Base-by-base conservation (phyloP, 1,140 invertebrate species). In the Heliconius congener region DNA sequence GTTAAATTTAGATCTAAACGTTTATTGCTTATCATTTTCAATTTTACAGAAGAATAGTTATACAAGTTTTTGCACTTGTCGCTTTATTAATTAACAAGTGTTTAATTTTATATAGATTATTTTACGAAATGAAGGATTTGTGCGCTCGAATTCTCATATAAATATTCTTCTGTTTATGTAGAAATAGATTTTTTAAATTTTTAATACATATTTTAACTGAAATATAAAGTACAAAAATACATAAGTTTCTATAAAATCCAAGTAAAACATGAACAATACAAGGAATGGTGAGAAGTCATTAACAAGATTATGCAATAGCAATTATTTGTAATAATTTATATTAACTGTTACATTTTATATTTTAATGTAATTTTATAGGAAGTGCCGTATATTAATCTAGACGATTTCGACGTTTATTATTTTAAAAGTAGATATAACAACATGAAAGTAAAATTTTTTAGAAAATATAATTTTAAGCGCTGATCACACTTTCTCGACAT, bases 281-380 rank as follows among this genome's bases (percentile, higher is more conserved):
- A 88, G 87, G 88, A 91, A 91, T 91, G 88, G 82, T 86, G 85
- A 87, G 87, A 91, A 91, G 88, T 87, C 80, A 80, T 85, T 82
- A 85, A 85, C 83, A 84, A 85, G 74, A 86, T 84, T 83, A 86
- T 82, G 83, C 78, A 83, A 85, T 82, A 86, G 81, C 82, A 78
- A 78, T 83, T 80, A 82, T 74, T 66, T 76, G 71, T 77, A 77
- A 75, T 71, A 74, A 81, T 77, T 80, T 77, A 76, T 76, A 78
- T 75, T 76, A 73, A 72, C 46, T 77, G 71, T 77, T 82, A 74
- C 70, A 76, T 50, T 66, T 76, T 84, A 80, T 76, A 72, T 80
- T 79, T 74, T 55, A 81, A 70, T 74, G 39, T 77, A 80, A 66
- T 66, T 78, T 77, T 82, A 84, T 81, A 82, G 81, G 78, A 82